These are phyloP conservation scores for Galeruca laticollis DNA, from an alignment of 2,888 invertebrate genomes.

Conservation along the genomic window DNA sequence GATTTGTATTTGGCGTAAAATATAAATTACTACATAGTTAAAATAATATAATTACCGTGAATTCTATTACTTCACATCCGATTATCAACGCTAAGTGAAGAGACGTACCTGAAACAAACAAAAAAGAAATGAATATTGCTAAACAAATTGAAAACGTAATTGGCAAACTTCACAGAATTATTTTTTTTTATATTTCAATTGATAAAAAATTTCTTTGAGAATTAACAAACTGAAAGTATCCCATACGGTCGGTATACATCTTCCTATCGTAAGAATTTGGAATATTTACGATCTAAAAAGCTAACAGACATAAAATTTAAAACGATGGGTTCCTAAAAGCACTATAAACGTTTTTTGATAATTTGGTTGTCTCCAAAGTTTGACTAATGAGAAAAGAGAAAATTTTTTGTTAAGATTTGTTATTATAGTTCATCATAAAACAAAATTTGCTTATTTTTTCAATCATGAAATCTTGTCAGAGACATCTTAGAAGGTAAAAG, in stretches of 20 bases:
- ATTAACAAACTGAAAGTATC: slow-evolving; percentile 9
- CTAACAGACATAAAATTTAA: slow-evolving; percentile 23
- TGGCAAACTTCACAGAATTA: slow-evolving; percentile 8
- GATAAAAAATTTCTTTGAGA: slow-evolving; percentile 25
- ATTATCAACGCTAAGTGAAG: not conserved
- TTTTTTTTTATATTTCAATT: not conserved
- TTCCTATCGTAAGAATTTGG: slow-evolving; percentile 23
- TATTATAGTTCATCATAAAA: no score
- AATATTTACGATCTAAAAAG: slow-evolving; percentile 18
- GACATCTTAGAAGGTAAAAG: no score
- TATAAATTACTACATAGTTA: no score
- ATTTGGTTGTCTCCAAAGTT: slow-evolving; percentile 14
- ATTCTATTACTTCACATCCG: not conserved
- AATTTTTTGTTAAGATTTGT: no score
- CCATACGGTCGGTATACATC: slow-evolving; percentile 5
- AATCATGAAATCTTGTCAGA: no score
- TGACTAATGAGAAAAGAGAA: no score
- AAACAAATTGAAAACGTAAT: not conserved
- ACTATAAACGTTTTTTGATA: slow-evolving; percentile 27
- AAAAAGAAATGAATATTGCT: not conserved
- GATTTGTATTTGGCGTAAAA: no score
- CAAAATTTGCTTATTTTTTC: no score
- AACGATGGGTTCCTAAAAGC: slow-evolving; percentile 16
- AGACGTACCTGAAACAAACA: slow-evolving; percentile 1
- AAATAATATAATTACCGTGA: not conserved